phyloP scores from a whole-genome alignment of 1,140 invertebrate genomes.

The Vollenhovia emeryi region DNA sequence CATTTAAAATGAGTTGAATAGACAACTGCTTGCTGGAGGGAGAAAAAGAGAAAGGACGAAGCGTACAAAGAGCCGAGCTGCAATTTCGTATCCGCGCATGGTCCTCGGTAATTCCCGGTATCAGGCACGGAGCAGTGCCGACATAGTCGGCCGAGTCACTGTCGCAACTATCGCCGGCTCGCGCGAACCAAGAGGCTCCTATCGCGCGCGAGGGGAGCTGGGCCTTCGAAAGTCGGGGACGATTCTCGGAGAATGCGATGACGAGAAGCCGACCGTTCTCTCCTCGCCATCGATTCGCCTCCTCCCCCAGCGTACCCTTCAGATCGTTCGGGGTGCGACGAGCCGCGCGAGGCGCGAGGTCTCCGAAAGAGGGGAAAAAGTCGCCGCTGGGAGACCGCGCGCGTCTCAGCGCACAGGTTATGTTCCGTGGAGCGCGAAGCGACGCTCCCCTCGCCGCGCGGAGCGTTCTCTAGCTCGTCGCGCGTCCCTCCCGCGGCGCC shows the following conservation, averaged over 20 bases:
- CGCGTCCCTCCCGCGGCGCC: not conserved
- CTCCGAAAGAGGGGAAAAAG: not conserved
- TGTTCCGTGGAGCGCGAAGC: slow-evolving; percentile 40
- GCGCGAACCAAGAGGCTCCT: not conserved
- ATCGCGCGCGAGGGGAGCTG: too few species aligned
- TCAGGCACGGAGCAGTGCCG: not conserved
- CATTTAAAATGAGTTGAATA: not conserved
- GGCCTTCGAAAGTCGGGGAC: not conserved
- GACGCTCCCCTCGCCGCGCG: not conserved
- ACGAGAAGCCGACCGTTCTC: not conserved
- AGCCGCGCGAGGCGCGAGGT: too few species aligned
- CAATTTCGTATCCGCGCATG: not conserved
- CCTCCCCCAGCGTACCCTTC: not conserved
- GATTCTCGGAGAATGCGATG: not conserved
- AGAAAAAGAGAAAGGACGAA: not conserved
- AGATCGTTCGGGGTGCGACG: not conserved
- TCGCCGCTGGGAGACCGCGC: not conserved
- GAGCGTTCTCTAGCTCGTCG: not conserved
- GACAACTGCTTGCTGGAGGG: not conserved
- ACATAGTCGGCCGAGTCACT: slow-evolving; percentile 22
- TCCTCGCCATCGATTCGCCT: too few species aligned
- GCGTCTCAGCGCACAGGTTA: slow-evolving; percentile 54
- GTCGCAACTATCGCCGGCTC: not conserved
- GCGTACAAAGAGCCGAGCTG: too few species aligned
- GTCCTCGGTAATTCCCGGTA: not conserved